These are phyloP conservation scores for Anthophora plumipes DNA, from an alignment of 2,888 invertebrate genomes.

Conservation along the genomic window DNA sequence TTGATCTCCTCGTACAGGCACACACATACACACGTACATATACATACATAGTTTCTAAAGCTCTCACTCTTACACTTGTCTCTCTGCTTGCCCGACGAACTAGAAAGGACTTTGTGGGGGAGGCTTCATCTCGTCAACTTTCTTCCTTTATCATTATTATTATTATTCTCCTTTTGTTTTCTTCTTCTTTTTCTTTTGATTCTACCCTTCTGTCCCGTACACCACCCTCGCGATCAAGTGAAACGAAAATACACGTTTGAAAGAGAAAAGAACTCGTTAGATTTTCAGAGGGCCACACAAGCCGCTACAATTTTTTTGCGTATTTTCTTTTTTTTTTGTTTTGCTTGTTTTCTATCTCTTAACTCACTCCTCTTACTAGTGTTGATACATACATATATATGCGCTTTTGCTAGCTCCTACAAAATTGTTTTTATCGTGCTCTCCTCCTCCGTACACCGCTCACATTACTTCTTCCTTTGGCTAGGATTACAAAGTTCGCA, in stretches of 20 bases:
- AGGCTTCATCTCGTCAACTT: slow-evolving; percentile 16
- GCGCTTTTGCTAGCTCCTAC: slow-evolving; percentile 57
- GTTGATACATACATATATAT: slow-evolving; percentile 54
- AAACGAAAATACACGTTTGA: slow-evolving; percentile 21
- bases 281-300: slow-evolving; percentile 42
- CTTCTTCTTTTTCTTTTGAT: slow-evolving; percentile 36
- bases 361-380: slow-evolving; percentile 50
- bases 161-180: slow-evolving; percentile 22
- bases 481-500: slow-evolving; percentile 29
- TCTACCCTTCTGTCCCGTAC: slow-evolving; percentile 50
- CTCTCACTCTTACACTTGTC: slow-evolving; percentile 34
- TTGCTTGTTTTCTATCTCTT: too few relatives aligned
- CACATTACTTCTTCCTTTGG: slow-evolving; percentile 34
- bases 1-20: slow-evolving; percentile 23
- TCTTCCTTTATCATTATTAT: not conserved
- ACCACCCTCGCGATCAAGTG: slow-evolving; percentile 47
- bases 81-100: slow-evolving; percentile 33
- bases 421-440: slow-evolving; percentile 51
- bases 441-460: slow-evolving; percentile 55
- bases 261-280: slow-evolving; percentile 26
- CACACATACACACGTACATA: slow-evolving; percentile 30
- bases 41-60: slow-evolving; percentile 17
- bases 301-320: slow-evolving; percentile 43
- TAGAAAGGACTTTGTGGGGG: slow-evolving; percentile 37
- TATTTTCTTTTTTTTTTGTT: too few relatives aligned